Evolutionary conservation across 2,888 invertebrate species (phyloP), one percentile per base, ranked within the genome.

Genomic region (Belgica antarctica): DNA sequence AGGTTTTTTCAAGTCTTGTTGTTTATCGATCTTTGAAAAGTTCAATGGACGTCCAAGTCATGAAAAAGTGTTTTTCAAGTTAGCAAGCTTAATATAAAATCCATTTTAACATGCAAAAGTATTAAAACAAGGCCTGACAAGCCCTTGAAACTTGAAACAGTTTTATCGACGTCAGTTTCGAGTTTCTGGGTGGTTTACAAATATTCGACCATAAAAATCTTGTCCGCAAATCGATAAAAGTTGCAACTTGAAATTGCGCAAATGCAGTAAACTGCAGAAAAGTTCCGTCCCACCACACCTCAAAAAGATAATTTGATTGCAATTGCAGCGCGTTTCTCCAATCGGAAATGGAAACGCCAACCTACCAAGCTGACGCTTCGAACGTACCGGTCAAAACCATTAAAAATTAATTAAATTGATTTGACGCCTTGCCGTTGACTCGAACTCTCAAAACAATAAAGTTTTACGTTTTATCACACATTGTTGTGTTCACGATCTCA

Each of bases 191-290:
- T 41, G 41, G 41, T 5, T n/a, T 41, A 25, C 28, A 27, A 61
- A 27, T 28, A 61, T 61, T 28, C 41, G 41, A 57, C 22, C 57
- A 57, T 57, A 57, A 57, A 57, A 47, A 24, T 3, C 22, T 5
- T 22, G 24, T 57, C 46, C 63, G 41, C 41, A 41, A 63, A 63
- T 63, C 41, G 17, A 47, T 66, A 66, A 41, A 52, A 52, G 52
- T 52, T 52, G 52, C 5, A 52, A 52, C 15, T 41, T 2, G 52
- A 52, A 52, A 52, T 52, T 52, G 52, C 52, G 22, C 52, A 52
- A 52, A 17, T 19, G 22, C 17, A 22, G 22, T 19, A 17, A 52
- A 52, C 19, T n/a, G 22, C 17, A 22, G 52, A 46, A 34, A 34
- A 7, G 34, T 34, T 8, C 12, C 34, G 34, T 34, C 34, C 52